Evolutionary conservation across 2,113 vertebrate genomes (phyloP).

Genomic region (Phaethon lepturus): DNA sequence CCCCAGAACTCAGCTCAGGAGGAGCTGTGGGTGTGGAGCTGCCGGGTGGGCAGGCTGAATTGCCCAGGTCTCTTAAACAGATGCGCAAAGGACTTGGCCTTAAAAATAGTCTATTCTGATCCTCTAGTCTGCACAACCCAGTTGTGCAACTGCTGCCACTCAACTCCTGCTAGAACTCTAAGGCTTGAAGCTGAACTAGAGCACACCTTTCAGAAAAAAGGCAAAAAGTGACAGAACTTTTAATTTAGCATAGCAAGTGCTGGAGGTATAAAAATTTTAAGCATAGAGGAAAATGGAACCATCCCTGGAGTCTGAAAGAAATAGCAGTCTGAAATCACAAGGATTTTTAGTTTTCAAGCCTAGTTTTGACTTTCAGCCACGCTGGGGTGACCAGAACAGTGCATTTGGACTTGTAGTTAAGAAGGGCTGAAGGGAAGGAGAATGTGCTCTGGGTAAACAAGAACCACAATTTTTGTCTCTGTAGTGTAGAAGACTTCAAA

Average conservation of each 20-base stretch:
- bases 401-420: neutral
- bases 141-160: fast-evolving
- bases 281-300: neutral
- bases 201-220: neutral
- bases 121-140: neutral
- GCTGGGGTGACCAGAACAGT: neutral
- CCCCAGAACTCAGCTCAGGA: fast-evolving
- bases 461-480: neutral
- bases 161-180: neutral
- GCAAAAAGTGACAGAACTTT: neutral
- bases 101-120: neutral
- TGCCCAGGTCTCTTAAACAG: neutral
- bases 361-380: neutral
- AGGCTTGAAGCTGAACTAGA: neutral
- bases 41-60: neutral
- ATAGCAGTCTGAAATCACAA: neutral
- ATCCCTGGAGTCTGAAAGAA: neutral
- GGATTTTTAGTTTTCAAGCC: neutral
- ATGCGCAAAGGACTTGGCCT: neutral
- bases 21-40: neutral
- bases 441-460: neutral
- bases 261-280: neutral
- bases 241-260: neutral
- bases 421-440: neutral
- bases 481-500: neutral